Conservation (phyloP, 2,888 invertebrate species). For the Drosophila buzzatii region DNA sequence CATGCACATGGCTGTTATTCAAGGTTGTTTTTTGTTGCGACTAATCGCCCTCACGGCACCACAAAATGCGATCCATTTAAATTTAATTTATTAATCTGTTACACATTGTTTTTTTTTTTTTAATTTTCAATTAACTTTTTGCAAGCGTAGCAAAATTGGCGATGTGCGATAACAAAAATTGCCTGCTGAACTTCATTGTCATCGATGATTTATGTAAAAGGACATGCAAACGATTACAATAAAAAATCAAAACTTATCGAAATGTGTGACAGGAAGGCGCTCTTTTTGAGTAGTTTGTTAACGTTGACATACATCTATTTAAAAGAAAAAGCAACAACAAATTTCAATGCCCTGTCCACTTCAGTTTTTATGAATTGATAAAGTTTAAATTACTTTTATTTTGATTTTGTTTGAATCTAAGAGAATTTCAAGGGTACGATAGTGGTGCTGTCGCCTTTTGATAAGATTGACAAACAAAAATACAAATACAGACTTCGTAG, state of each 20-base stretch:
- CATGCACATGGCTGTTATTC: constrained; percentile 52
- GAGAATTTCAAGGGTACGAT: constrained; percentile 72
- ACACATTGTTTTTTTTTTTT: not conserved
- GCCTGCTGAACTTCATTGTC: not conserved
- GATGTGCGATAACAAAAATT: not conserved
- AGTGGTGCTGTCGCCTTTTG: constrained; percentile 55
- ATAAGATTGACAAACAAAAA: constrained; percentile 75
- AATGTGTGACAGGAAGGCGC: constrained; percentile 4
- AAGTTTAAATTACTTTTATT: constrained; percentile 50
- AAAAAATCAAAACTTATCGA: not conserved
- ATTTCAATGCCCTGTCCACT: constrained; percentile 37
- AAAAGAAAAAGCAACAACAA: constrained; percentile 11
- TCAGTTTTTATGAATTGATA: constrained; percentile 47
- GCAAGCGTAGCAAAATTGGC: constrained; percentile 23
- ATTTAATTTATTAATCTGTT: constrained; percentile 48
- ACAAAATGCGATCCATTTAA: constrained; percentile 49
- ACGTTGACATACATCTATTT: constrained; percentile 1
- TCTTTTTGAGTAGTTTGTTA: constrained; percentile 15
- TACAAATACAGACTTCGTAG: constrained; percentile 26
- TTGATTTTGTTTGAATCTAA: constrained; percentile 59
- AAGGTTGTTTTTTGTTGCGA: constrained; percentile 47
- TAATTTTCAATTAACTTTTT: constrained; percentile 18
- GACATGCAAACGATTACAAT: constrained; percentile 9
- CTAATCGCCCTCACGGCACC: constrained; percentile 44
- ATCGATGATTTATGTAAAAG: constrained; percentile 20